Conservation (phyloP, 2,888 invertebrate genomes). For the Eupithecia pulchellata region DNA sequence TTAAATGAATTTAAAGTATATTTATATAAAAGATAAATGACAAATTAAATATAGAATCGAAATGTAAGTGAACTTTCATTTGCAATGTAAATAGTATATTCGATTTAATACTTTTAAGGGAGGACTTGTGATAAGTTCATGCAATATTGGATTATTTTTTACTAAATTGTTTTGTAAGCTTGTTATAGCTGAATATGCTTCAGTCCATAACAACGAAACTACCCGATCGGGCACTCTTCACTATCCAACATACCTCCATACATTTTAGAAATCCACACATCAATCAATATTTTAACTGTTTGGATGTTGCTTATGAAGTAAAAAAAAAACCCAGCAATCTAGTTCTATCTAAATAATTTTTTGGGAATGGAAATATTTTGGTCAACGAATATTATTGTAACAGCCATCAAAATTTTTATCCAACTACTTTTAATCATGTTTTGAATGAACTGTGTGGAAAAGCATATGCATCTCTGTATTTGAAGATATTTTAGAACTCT, state of each 20-base stretch:
- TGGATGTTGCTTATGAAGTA: neutral
- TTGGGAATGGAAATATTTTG: slow-evolving; percentile 15
- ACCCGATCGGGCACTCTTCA: neutral
- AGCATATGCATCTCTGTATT: slow-evolving; percentile 14
- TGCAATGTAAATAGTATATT: slow-evolving; percentile 80
- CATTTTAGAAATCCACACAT: slow-evolving; percentile 1
- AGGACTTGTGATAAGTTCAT: slow-evolving; percentile 75
- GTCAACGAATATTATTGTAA: slow-evolving; percentile 28
- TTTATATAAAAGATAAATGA: slow-evolving; percentile 77
- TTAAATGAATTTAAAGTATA: slow-evolving; percentile 78
- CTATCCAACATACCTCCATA: neutral
- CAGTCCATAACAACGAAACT: slow-evolving; percentile 5
- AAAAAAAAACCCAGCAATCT: neutral
- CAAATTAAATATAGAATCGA: slow-evolving; percentile 80
- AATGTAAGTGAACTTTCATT: slow-evolving; percentile 72
- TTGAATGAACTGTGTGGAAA: slow-evolving; percentile 33
- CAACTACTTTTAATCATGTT: slow-evolving; percentile 21
- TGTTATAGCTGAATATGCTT: slow-evolving; percentile 45
- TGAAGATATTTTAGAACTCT: slow-evolving; percentile 45
- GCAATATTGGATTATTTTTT: slow-evolving; percentile 69
- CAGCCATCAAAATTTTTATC: slow-evolving; percentile 15
- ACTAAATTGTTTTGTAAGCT: slow-evolving; percentile 65
- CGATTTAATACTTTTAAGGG: slow-evolving; percentile 61
- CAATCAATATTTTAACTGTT: neutral
- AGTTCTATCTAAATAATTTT: slow-evolving; percentile 10